Evolutionary conservation across 2,888 invertebrate species (phyloP).

Genomic region (Nebria salina): DNA sequence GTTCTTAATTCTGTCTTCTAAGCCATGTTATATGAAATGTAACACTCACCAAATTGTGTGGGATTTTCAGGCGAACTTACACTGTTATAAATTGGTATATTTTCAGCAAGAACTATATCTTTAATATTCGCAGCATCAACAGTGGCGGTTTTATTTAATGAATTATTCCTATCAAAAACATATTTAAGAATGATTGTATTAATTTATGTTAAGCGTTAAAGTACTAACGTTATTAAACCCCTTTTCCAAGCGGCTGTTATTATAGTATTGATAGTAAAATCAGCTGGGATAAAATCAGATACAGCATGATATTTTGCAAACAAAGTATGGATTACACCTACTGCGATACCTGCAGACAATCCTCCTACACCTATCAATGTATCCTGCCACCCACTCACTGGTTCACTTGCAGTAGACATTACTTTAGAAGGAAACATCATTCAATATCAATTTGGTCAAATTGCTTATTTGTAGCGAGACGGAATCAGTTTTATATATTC

Average conservation of each 20-base stretch:
- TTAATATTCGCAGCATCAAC: slow-evolving; percentile 6
- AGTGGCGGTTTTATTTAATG: background rate
- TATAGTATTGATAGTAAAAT: slow-evolving; percentile 13
- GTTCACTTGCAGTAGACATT: background rate
- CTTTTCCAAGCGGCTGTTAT: background rate
- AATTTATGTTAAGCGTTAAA: background rate
- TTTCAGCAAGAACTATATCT: slow-evolving; percentile 34
- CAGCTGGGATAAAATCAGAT: background rate
- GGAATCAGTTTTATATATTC: background rate
- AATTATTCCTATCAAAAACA: background rate
- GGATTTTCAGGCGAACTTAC: slow-evolving; percentile 83
- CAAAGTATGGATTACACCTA: background rate
- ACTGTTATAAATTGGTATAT: slow-evolving; percentile 80
- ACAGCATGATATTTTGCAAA: background rate
- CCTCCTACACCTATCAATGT: background rate
- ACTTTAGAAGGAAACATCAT: slow-evolving; percentile 8
- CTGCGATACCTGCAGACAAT: background rate
- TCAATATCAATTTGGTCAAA: background rate
- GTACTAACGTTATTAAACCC: no score
- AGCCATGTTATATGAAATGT: background rate
- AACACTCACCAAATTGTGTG: slow-evolving; percentile 74
- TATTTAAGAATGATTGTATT: background rate
- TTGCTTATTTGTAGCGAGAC: background rate
- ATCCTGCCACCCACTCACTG: background rate
- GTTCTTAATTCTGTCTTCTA: background rate